These are phyloP conservation scores for Gisinianus flammeolus DNA, from an alignment of 2,888 invertebrate species.

Conservation along the genomic window DNA sequence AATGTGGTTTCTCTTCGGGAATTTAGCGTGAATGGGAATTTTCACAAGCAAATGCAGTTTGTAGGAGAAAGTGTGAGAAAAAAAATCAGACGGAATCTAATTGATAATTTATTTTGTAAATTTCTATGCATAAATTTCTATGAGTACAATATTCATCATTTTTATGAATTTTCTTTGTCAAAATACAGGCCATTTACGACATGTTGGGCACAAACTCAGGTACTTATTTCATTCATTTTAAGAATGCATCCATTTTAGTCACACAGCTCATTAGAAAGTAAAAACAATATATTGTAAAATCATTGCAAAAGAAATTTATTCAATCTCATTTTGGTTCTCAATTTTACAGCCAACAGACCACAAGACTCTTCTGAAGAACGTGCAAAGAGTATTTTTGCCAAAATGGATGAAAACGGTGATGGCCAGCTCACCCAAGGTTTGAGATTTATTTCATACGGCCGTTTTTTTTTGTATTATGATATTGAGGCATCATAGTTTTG, in stretches of 20 bases:
- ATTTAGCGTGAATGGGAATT: neutral
- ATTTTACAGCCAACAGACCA: slow-evolving; percentile 89
- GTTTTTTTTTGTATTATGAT: neutral
- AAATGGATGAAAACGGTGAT: slow-evolving; percentile 97
- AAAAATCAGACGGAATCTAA: neutral
- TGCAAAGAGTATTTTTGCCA: slow-evolving; percentile 98
- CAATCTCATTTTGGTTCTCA: no score
- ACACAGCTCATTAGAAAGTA: no score
- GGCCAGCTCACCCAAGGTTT: slow-evolving; percentile 92
- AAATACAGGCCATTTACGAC: slow-evolving; percentile 99
- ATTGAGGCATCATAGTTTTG: neutral
- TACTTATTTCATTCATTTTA: no score
- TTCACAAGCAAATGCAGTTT: neutral
- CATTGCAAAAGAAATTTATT: no score
- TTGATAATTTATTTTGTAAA: neutral
- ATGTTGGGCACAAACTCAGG: slow-evolving; percentile 99
- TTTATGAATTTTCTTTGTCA: slow-evolving; percentile 60
- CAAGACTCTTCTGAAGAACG: slow-evolving; percentile 96
- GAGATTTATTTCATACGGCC: neutral
- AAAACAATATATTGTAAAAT: no score
- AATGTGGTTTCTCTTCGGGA: no score
- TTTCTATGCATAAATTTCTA: neutral
- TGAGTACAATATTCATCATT: neutral
- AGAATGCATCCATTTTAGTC: no score
- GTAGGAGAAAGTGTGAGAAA: neutral